These are phyloP conservation scores for Baccha elongata DNA, from an alignment of 2,888 invertebrate genomes.

Conservation along the genomic window DNA sequence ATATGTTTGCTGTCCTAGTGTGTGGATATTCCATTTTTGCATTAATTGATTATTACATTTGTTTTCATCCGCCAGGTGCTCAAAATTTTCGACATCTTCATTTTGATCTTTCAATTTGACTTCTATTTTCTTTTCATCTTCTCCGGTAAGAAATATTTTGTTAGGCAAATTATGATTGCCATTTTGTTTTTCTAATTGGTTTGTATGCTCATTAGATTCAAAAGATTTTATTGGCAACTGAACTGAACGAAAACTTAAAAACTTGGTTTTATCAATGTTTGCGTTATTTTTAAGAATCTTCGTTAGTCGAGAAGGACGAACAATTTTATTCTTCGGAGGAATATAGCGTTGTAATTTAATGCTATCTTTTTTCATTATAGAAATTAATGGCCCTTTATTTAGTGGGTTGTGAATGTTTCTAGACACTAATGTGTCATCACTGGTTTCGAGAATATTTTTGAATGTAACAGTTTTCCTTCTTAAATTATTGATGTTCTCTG, in stretches of 20 bases:
- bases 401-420: constrained; percentile 85
- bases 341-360: constrained; percentile 84
- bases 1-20: not conserved
- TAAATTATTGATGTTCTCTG: constrained; percentile 59
- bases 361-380: constrained; percentile 86
- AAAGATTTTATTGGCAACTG: not conserved
- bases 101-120: not conserved
- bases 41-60: not conserved
- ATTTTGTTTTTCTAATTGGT: not conserved
- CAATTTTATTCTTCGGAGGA: constrained; percentile 84
- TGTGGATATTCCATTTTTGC: constrained; percentile 26
- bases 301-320: constrained; percentile 86
- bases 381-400: constrained; percentile 85
- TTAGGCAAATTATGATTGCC: not conserved
- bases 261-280: constrained; percentile 82
- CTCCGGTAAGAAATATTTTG: not conserved
- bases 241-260: constrained; percentile 79
- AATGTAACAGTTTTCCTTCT: constrained; percentile 86
- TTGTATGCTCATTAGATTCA: not conserved
- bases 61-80: not conserved
- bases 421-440: constrained; percentile 85
- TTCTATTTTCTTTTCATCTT: not conserved
- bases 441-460: constrained; percentile 85
- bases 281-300: constrained; percentile 85
- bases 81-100: not conserved